phyloP scores from a whole-genome alignment of 2,113 vertebrate genomes.

The Anhinga anhinga region DNA sequence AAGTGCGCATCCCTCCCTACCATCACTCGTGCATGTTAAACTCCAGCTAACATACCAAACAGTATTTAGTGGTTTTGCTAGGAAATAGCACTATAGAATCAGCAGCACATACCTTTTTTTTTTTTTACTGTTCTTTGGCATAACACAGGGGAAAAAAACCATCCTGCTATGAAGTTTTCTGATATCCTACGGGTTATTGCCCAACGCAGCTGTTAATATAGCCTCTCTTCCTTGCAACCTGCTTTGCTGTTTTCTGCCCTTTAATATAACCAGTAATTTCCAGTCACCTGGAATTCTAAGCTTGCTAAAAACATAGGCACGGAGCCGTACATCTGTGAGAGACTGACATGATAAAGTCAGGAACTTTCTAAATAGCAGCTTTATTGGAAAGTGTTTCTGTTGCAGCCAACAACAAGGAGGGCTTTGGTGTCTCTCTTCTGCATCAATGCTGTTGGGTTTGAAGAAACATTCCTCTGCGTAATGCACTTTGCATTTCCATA shows the following conservation, averaged over 20 bases:
- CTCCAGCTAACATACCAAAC: background rate
- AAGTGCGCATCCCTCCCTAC: background rate
- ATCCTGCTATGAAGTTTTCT: background rate
- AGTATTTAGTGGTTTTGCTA: constrained; percentile 6
- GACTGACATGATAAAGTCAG: background rate
- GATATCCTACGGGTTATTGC: background rate
- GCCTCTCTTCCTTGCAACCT: background rate
- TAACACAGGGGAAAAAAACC: background rate
- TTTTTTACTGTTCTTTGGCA: background rate
- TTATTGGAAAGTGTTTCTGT: background rate
- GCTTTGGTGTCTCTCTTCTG: background rate
- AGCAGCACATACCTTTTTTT: background rate
- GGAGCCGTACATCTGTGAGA: background rate
- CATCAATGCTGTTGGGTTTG: background rate
- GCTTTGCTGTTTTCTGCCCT: background rate
- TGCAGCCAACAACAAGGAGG: background rate
- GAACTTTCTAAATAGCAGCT: background rate
- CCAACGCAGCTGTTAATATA: background rate
- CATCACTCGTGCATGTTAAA: background rate
- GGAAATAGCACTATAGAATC: background rate
- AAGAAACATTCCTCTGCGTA: background rate
- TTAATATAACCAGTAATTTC: background rate
- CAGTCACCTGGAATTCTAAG: background rate
- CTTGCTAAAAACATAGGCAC: background rate
- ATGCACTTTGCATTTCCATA: background rate